phyloP scores from a whole-genome alignment of 30 jellyfish, hydroid and myxozoan species.

The Aurelia sp. region DNA sequence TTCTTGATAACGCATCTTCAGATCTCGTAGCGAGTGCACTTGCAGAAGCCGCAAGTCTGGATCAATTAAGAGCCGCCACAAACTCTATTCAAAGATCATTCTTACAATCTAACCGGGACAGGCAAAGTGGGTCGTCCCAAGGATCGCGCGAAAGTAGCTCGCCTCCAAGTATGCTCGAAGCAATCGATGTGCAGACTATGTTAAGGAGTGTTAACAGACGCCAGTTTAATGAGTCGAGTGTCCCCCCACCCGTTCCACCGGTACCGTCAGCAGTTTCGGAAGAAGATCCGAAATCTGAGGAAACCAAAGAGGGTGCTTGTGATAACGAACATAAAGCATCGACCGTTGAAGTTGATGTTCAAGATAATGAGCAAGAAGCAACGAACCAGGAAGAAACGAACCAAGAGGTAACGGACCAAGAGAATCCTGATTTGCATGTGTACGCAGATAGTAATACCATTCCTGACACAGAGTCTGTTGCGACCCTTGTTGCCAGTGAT shows the following conservation, averaged over 20 bases:
- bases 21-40: constrained; percentile 98
- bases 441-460: constrained; percentile 13
- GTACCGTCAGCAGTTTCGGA: too few species aligned
- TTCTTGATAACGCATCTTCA: constrained; percentile 95
- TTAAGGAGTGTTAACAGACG: background rate
- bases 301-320: too few species aligned
- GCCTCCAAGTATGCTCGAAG: constrained; percentile 63
- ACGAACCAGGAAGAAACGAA: too few species aligned
- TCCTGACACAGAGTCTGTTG: background rate
- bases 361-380: too few species aligned
- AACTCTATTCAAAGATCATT: constrained; percentile 62
- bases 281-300: too few species aligned
- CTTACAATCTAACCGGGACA: constrained; percentile 27
- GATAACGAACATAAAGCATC: too few species aligned
- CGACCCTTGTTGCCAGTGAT: too few species aligned
- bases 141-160: constrained; percentile 93
- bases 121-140: constrained; percentile 75
- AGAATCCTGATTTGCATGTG: constrained; percentile 4
- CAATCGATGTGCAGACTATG: constrained; percentile 18
- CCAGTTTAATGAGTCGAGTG: background rate
- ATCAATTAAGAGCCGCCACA: constrained; percentile 88
- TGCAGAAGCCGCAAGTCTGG: constrained; percentile 97
- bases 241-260: too few species aligned
- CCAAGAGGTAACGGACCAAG: background rate
- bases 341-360: too few species aligned